Conservation (phyloP, 2,113 vertebrate genomes). For the Hepsetus odoe region DNA sequence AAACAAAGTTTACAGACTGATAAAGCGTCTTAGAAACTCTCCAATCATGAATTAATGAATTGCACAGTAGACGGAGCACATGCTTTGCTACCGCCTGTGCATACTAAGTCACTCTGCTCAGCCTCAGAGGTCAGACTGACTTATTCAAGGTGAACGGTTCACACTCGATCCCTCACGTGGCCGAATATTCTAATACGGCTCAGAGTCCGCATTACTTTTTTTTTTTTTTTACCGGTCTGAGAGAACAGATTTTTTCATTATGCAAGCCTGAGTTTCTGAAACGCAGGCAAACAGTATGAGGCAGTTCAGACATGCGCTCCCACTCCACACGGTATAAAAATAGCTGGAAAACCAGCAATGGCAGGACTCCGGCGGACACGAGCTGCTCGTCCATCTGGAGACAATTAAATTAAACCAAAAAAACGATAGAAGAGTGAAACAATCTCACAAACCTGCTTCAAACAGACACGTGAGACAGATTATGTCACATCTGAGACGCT, state of each 20-base stretch:
- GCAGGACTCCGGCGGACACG: neutral
- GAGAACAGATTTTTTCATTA: neutral
- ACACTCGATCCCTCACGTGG: neutral
- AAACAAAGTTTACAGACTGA: neutral
- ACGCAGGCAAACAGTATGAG: neutral
- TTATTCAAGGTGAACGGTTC: constrained; percentile 1
- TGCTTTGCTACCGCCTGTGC: neutral
- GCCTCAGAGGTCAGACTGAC: neutral
- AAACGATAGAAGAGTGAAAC: neutral
- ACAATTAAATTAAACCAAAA: neutral
- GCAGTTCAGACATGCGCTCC: neutral
- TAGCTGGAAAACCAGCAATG: neutral
- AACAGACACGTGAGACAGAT: neutral
- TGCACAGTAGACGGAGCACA: neutral
- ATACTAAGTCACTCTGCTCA: neutral
- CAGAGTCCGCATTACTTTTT: no score
- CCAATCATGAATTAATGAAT: neutral
- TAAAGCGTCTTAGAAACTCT: neutral
- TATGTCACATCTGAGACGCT: no score
- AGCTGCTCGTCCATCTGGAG: neutral
- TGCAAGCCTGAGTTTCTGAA: neutral
- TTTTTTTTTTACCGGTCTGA: neutral
- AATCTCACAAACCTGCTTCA: neutral
- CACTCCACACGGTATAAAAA: neutral
- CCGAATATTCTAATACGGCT: neutral